Percentiles rank a stretch among this genome's conserved stretches.
Conservation (phyloP, 2,113 vertebrate genomes). For the Neotoma lepida region DNA sequence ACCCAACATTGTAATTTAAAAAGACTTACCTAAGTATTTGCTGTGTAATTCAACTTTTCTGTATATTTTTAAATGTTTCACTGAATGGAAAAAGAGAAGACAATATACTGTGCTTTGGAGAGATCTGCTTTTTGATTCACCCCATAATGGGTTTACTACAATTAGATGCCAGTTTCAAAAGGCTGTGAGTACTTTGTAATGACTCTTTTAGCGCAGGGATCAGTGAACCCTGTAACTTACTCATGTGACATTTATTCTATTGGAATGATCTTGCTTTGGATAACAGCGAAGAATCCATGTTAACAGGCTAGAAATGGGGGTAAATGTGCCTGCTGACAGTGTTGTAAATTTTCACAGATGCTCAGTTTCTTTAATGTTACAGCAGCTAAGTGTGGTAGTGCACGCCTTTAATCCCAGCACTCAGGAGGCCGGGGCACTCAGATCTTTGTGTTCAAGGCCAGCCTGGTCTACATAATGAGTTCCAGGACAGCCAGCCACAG, state of each 20-base stretch:
- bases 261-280: neutral
- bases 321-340: neutral
- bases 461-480: neutral
- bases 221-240: neutral
- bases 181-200: neutral
- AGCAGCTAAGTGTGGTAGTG: neutral
- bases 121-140: neutral
- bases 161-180: neutral
- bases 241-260: neutral
- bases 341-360: neutral
- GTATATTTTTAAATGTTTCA: slow-evolving; percentile 16
- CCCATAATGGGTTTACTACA: neutral
- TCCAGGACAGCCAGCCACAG: neutral
- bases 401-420: neutral
- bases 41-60: neutral
- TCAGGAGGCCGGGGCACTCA: neutral
- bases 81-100: neutral
- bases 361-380: neutral
- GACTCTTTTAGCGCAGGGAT: neutral
- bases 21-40: slow-evolving; percentile 1
- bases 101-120: neutral
- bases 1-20: neutral
- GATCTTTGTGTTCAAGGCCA: neutral
- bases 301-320: neutral
- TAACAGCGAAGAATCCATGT: neutral